Evolutionary conservation across 2,888 invertebrate species (phyloP).

Genomic region (Polyommatus iphigenia): DNA sequence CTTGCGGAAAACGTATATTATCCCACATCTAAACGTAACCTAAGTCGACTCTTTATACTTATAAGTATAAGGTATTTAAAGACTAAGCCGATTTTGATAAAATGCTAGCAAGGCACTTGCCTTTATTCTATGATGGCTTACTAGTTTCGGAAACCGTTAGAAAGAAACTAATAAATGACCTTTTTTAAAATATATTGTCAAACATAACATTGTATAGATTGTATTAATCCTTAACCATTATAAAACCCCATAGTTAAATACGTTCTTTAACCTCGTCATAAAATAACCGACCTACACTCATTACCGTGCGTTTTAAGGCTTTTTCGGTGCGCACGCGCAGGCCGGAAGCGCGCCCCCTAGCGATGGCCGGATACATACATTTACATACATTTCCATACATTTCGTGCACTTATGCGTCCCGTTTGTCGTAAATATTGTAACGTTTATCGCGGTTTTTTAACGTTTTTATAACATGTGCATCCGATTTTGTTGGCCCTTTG

Average conservation of each 20-base stretch:
- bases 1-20: too few species aligned
- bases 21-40: too few species aligned
- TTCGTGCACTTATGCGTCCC: slow-evolving; percentile 44
- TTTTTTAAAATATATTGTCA: too few species aligned
- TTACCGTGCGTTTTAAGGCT: slow-evolving; percentile 32
- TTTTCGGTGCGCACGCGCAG: slow-evolving; percentile 44
- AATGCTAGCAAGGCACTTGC: too few species aligned
- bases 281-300: slow-evolving; percentile 32
- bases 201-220: too few species aligned
- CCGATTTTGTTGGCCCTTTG: not conserved
- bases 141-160: too few species aligned
- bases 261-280: slow-evolving; percentile 7
- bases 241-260: not conserved
- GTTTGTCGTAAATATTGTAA: slow-evolving; percentile 23
- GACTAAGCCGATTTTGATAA: too few species aligned
- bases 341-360: slow-evolving; percentile 59
- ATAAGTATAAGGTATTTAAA: too few species aligned
- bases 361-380: slow-evolving; percentile 61
- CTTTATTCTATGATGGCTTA: too few species aligned
- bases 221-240: not conserved
- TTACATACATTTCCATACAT: slow-evolving; percentile 57
- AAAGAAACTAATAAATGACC: too few species aligned
- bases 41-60: too few species aligned
- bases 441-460: not conserved
- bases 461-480: slow-evolving; percentile 1